Base-by-base conservation (phyloP, 2,888 invertebrate genomes). In the Dynastes tityus region DNA sequence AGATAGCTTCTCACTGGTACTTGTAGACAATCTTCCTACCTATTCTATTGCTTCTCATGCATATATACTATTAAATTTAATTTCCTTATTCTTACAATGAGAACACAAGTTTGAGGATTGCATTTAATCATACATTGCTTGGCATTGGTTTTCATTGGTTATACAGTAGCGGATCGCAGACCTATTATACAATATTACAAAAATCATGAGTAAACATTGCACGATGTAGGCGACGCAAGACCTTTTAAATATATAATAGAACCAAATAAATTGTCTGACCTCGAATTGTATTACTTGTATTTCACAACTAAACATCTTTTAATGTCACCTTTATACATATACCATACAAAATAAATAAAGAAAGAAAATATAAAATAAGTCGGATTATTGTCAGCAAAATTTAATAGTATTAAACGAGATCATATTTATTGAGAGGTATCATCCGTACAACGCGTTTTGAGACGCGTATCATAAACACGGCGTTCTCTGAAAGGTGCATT, bases 401-500 rank as follows among this genome's bases (percentile, higher is more conserved):
- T 68, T 68, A 68, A 68, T 27, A 45, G 27, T 49, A 68, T 45
- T 68, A 61, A 73, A 73, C 73, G 73, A 73, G 73, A 73, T 73
- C 73, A 73, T 73, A 73, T 73, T 73, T 73, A 73, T 73, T 73
- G 27, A 45, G 45, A 40, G 61, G 73, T 61, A 73, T 58, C 45
- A 58, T 11, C 55, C 1, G 61, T 73, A 73, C 73, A 61, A 61
- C 61, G 61, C 61, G 40, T 73, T 58, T 55, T 22, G 6, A 29
- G 61, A 61, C 73, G 73, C 73, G 61, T 61, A 73, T 73, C 77
- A 78, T 78, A 78, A 78, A 78, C 73, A 73, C 77, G 61, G 32
- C 51, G 58, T 49, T 64, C 63, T 78, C 73, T 70, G 71, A 78
- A 78, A 78, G 77, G 77, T 71, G 64, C 77, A 78, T 78, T 78